phyloP scores from a whole-genome alignment of 2,113 vertebrate genomes.

The Trinectes maculatus region DNA sequence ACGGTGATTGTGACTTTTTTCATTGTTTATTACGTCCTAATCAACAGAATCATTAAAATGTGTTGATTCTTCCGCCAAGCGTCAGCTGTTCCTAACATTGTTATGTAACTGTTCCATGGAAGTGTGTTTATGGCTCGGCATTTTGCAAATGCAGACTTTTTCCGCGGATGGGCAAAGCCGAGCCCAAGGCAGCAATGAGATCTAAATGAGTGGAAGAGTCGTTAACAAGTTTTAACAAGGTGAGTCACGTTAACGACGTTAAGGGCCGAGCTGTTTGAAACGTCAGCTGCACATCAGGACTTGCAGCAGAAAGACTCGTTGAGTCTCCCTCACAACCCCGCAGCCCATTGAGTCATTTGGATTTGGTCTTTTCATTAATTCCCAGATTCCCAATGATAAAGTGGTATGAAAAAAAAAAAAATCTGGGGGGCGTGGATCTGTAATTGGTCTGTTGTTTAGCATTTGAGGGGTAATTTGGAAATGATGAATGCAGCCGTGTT shows the following conservation, averaged over 20 bases:
- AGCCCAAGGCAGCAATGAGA: constrained; percentile 5
- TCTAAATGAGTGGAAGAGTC: constrained; percentile 1
- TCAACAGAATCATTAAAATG: too few species aligned
- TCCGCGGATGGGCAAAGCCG: background rate
- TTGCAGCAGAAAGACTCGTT: constrained; percentile 9
- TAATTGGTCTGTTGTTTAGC: background rate
- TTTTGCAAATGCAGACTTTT: background rate
- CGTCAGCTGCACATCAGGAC: constrained; percentile 59
- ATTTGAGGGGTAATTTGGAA: too few species aligned
- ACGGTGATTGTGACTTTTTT: too few species aligned
- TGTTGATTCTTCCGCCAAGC: too few species aligned
- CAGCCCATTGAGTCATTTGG: background rate
- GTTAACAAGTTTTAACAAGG: constrained; percentile 46
- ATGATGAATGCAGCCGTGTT: too few species aligned
- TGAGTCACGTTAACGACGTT: constrained; percentile 1
- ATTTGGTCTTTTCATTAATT: background rate
- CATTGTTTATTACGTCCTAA: too few species aligned
- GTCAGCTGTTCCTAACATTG: too few species aligned
- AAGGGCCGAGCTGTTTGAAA: constrained; percentile 25
- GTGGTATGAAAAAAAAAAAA: constrained; percentile 4
- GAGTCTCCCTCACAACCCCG: background rate
- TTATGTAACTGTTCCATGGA: too few species aligned
- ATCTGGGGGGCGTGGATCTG: background rate
- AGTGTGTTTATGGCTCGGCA: too few species aligned
- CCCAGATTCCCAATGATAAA: constrained; percentile 16